These are phyloP conservation scores for Speoplatyrhinus poulsoni DNA, from an alignment of 2,113 vertebrate genomes.

Conservation along the genomic window DNA sequence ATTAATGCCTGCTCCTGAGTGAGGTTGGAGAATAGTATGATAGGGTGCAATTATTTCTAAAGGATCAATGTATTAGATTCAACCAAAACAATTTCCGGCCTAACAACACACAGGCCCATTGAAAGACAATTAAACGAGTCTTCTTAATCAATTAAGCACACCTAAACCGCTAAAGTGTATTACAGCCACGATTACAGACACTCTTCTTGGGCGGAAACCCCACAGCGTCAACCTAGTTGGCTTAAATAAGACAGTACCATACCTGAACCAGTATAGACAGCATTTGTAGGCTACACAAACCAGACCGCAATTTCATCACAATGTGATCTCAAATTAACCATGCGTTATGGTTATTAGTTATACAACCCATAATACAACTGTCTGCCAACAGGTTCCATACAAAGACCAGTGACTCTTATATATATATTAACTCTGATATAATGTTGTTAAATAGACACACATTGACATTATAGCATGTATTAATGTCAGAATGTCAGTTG, in stretches of 20 bases:
- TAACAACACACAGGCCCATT: constrained; percentile 9
- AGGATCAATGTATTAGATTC: constrained; percentile 25
- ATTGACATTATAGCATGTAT: no score
- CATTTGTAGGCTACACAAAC: constrained; percentile 11
- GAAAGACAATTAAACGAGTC: constrained; percentile 46
- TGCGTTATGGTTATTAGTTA: no score
- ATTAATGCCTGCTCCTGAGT: constrained; percentile 45
- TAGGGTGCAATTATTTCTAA: constrained; percentile 15
- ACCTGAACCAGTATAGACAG: constrained; percentile 39
- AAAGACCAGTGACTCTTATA: no score
- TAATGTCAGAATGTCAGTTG: no score
- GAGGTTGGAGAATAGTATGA: constrained; percentile 33
- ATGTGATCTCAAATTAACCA: not conserved
- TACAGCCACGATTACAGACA: constrained; percentile 49
- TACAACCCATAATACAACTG: no score
- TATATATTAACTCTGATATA: no score
- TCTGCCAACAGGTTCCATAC: no score
- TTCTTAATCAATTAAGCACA: constrained; percentile 57
- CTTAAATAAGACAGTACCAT: constrained; percentile 52
- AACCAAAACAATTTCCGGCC: constrained; percentile 9
- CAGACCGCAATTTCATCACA: constrained; percentile 2
- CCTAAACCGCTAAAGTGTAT: constrained; percentile 67
- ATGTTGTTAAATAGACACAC: no score
- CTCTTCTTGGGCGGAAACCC: constrained; percentile 50
- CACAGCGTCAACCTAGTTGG: constrained; percentile 58